Evolutionary conservation across 2,888 invertebrate species (phyloP).

Genomic region (Aphidoletes aphidimyza): DNA sequence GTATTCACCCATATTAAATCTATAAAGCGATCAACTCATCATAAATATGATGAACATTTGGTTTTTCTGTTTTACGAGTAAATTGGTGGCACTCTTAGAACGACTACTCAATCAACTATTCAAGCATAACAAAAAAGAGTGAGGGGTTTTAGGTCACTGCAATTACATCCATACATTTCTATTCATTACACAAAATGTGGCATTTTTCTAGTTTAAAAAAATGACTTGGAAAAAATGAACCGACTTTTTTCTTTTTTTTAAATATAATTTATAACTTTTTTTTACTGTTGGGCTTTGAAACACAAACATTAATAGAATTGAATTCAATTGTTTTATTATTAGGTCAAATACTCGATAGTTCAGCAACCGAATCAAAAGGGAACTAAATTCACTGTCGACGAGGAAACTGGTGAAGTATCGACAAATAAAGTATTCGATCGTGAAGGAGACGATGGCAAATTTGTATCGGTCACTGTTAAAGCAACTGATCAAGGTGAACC

Average conservation of each 20-base stretch:
- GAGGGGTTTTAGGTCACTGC: background rate
- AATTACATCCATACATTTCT: background rate
- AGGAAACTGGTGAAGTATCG: constrained; percentile 93
- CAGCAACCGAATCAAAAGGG: constrained; percentile 95
- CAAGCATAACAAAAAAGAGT: background rate
- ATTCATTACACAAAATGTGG: background rate
- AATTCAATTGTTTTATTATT: constrained; percentile 56
- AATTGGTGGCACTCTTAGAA: background rate
- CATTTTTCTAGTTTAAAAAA: constrained; percentile 21
- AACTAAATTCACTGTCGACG: constrained; percentile 94
- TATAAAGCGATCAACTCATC: background rate
- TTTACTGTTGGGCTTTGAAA: too few species aligned
- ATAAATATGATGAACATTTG: too few species aligned
- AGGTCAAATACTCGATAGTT: constrained; percentile 94
- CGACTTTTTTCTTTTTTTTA: background rate
- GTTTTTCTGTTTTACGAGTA: background rate
- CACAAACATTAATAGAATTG: background rate
- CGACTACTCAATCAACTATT: background rate
- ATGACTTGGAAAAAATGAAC: background rate
- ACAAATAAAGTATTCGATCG: constrained; percentile 97
- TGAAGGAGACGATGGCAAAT: constrained; percentile 96
- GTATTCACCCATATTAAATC: background rate
- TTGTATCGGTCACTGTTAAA: constrained; percentile 95
- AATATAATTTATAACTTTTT: background rate
- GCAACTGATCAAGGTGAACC: constrained; percentile 99